A percentile compares a stretch with the other conserved stretches of the same genome.
These are phyloP conservation scores for Kryptopterus vitreolus DNA, from an alignment of 2,797 vertebrate genomes.

Conservation along the genomic window DNA sequence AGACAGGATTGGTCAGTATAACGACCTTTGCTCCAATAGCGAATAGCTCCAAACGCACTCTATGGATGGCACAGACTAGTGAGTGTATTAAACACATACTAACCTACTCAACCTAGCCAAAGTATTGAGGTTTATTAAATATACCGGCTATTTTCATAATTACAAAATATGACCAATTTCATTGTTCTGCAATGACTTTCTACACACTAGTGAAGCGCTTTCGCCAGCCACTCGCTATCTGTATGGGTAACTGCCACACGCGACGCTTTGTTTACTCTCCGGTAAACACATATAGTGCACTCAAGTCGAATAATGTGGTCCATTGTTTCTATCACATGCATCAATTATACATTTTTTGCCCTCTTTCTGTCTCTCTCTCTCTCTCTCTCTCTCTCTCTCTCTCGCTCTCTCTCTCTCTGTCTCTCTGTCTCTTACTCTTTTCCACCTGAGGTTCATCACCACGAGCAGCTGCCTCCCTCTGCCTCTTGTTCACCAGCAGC, in stretches of 20 bases:
- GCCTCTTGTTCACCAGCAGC: slow-evolving; percentile 20
- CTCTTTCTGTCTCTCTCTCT: slow-evolving; percentile 10
- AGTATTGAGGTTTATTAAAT: neutral
- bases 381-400: slow-evolving; percentile 23
- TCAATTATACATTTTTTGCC: neutral
- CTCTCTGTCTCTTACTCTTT: neutral
- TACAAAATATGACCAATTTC: neutral
- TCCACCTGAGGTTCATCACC: slow-evolving; percentile 4
- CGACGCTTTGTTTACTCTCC: neutral
- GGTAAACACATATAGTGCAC: neutral
- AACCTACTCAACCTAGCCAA: neutral
- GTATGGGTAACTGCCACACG: neutral
- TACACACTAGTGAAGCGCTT: neutral
- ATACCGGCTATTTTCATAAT: too few relatives aligned
- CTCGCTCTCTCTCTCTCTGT: neutral
- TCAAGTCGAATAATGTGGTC: neutral
- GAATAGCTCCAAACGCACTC: neutral
- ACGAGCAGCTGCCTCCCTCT: slow-evolving; percentile 30
- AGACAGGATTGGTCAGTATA: too few relatives aligned
- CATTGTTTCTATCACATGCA: neutral
- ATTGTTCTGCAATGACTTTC: neutral
- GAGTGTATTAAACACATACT: neutral
- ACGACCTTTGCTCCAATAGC: too few relatives aligned
- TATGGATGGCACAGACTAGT: neutral
- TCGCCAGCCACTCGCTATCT: neutral